Conservation (phyloP, 1,140 invertebrate species). For the Tetramorium parvispinum region DNA sequence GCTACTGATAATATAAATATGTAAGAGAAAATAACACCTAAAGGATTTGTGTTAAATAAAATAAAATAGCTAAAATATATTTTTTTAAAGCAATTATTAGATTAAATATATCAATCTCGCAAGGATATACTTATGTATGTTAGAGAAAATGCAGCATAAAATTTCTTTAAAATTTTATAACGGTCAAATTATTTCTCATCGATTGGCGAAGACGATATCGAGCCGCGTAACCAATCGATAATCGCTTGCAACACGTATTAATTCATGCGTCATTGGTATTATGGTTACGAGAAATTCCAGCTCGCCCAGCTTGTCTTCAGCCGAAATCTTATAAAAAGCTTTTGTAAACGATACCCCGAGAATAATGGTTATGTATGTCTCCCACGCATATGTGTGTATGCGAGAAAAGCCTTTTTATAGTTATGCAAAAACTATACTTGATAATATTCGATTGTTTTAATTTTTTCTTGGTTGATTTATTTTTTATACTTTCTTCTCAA, state of each 20-base stretch:
- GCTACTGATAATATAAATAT: slow-evolving; percentile 6
- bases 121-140: neutral
- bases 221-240: slow-evolving; percentile 79
- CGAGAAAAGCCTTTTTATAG: neutral
- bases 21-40: neutral
- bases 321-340: slow-evolving; percentile 31
- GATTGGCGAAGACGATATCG: slow-evolving; percentile 69
- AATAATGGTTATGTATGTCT: slow-evolving; percentile 7
- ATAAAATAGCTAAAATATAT: neutral
- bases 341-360: neutral
- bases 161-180: slow-evolving; percentile 62
- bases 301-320: slow-evolving; percentile 28
- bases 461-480: neutral
- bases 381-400: neutral
- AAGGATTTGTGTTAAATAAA: neutral
- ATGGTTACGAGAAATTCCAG: slow-evolving; percentile 67
- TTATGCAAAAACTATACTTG: neutral
- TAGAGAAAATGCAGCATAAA: slow-evolving; percentile 32
- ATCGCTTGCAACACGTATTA: slow-evolving; percentile 73
- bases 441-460: neutral
- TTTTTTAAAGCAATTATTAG: neutral
- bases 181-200: slow-evolving; percentile 70
- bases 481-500: neutral
- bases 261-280: slow-evolving; percentile 71
- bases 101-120: neutral